Evolutionary conservation across 2,888 invertebrate species (phyloP), one percentile per base, ranked within the genome.

Genomic region (Pristionchus maxplancki): DNA sequence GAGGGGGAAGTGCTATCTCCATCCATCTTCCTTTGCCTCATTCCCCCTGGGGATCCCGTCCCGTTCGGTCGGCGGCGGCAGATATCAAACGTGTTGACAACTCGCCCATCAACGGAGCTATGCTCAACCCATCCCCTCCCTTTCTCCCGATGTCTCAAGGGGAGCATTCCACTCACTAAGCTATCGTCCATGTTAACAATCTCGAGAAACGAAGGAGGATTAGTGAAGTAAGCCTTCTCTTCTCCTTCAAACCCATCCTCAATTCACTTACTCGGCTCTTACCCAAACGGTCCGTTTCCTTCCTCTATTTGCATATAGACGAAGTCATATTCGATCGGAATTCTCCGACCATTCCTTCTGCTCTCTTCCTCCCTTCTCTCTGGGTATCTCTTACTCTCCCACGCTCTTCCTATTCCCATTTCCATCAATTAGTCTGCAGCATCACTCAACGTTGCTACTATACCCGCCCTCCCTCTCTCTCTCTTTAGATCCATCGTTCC

Each of bases 171-270:
- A 78, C 78, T 78, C 78, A 78, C 78, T 78, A 78, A 78, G 78
- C 78, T 83, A 83, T 83, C 50, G n/a, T 53, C 53, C 82, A 83
- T 83, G 82, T 83, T 83, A 83, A 83, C 82, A 83, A 83, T 83
- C 82, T 83, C 31, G 50, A 83, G 53, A 78, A 78, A 40, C 44
- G 34, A 67, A 74, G 74, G 5, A 11, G 53, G 82, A 50, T 83
- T 83, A 83, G 82, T 50, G 44, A 50, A 50, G 31, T 83, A 83
- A 83, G 53, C 53, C 81, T 40, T 28, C 37, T 48, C 82, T 53
- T 83, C 82, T n/a, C 28, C 53, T 31, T 82, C 50, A 81, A 50
- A 71, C 71, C 71, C 71, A 31, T 81, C 15, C 53, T 20, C 53
- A 83, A 83, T 83, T 83, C 53, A 53, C 50, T 83, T 83, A 83